Evolutionary conservation across 2,113 vertebrate genomes (phyloP).

Genomic region (Eupsittula cactorum): DNA sequence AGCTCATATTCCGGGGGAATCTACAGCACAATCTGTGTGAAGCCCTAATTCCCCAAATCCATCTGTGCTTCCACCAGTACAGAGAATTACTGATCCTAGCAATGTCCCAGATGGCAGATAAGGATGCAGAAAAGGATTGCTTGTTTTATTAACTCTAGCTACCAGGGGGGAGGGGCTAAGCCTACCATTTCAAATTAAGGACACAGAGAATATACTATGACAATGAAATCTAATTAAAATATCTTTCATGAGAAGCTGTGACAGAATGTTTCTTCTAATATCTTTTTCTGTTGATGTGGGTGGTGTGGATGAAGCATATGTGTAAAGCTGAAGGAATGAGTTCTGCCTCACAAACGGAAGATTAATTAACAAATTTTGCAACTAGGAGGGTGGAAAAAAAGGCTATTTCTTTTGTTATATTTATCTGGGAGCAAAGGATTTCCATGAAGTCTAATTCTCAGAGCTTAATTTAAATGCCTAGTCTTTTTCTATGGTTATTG

Average conservation of each 20-base stretch:
- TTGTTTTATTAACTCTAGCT: conserved; percentile 12
- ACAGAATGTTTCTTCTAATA: not conserved
- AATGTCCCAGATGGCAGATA: conserved; percentile 46
- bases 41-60: conserved; percentile 54
- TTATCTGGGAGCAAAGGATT: not conserved
- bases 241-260: not conserved
- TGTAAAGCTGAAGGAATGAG: not conserved
- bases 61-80: not conserved
- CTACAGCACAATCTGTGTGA: conserved; percentile 27
- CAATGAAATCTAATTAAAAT: not conserved
- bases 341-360: not conserved
- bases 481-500: not conserved
- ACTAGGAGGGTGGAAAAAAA: accelerated
- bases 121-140: not conserved
- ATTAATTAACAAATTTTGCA: not conserved
- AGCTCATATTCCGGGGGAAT: conserved; percentile 10
- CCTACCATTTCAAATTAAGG: not conserved
- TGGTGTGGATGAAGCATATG: not conserved
- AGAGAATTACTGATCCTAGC: conserved; percentile 13
- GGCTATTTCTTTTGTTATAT: not conserved
- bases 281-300: not conserved
- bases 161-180: not conserved
- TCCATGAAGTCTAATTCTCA: not conserved
- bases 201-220: not conserved
- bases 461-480: not conserved